Evolutionary conservation across 1,140 invertebrate species (phyloP).

Genomic region (Idris sp.): DNA sequence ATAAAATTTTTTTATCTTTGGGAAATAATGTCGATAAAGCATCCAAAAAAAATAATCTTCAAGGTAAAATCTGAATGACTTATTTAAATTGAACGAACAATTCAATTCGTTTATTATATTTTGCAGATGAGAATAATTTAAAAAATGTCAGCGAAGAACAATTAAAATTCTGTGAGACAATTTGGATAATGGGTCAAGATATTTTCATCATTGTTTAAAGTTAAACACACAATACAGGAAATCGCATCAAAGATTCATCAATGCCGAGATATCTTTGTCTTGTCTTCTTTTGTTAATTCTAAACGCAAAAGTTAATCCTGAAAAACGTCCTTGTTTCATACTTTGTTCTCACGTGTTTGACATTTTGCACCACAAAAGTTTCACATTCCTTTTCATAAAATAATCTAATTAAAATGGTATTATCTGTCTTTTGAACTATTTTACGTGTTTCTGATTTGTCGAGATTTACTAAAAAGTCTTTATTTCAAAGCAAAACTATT

Average conservation of each 20-base stretch:
- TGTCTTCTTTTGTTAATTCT: conserved; percentile 27
- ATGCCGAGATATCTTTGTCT: conserved; percentile 22
- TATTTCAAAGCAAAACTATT: too few species aligned
- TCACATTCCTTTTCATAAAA: conserved; percentile 7
- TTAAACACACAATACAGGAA: conserved; percentile 5
- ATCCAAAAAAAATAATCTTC: conserved; percentile 22
- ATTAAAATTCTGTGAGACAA: not conserved
- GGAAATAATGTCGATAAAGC: conserved; percentile 9
- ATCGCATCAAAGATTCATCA: conserved; percentile 21
- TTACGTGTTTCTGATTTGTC: too few species aligned
- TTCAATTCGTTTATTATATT: not conserved
- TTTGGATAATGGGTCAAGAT: conserved; percentile 23
- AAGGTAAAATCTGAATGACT: conserved; percentile 25
- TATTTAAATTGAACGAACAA: conserved; percentile 5
- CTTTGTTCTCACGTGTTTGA: conserved; percentile 6
- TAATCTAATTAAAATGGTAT: not conserved
- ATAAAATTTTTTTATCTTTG: too few species aligned
- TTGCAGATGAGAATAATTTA: not conserved
- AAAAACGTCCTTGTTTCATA: conserved; percentile 7
- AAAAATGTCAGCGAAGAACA: not conserved
- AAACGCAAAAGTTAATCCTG: conserved; percentile 8
- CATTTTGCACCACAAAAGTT: conserved; percentile 9
- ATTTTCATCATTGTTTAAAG: conserved; percentile 1
- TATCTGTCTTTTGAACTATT: too few species aligned
- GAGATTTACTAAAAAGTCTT: too few species aligned